Evolutionary conservation across 2,888 invertebrate genomes (phyloP).

Genomic region (Drosophila kuntzei): DNA sequence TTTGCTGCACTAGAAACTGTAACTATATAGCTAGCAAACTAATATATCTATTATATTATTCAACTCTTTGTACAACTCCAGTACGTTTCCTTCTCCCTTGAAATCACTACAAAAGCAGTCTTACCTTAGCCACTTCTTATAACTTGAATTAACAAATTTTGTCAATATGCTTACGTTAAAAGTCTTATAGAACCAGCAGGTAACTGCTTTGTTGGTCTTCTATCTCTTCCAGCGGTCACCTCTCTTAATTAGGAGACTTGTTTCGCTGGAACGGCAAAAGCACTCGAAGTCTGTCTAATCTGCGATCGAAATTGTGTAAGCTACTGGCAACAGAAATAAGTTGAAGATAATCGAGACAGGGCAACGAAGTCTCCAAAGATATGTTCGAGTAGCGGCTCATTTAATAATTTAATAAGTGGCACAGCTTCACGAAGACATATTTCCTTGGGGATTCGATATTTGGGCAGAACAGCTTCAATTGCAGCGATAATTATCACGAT

Average conservation of each 20-base stretch:
- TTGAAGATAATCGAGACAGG: slow-evolving; percentile 15
- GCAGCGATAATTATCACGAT: slow-evolving; percentile 75
- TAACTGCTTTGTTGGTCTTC: slow-evolving; percentile 16
- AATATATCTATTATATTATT: too few species aligned
- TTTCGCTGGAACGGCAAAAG: slow-evolving; percentile 53
- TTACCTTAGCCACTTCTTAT: not conserved
- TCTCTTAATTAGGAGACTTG: slow-evolving; percentile 69
- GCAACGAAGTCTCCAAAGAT: slow-evolving; percentile 26
- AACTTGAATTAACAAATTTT: slow-evolving; percentile 20
- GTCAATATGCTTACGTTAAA: slow-evolving; percentile 20
- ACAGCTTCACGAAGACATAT: slow-evolving; percentile 65
- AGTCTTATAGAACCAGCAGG: slow-evolving; percentile 18
- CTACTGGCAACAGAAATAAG: slow-evolving; percentile 33
- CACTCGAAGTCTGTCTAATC: slow-evolving; percentile 70
- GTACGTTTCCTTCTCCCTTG: not conserved
- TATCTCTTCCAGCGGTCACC: slow-evolving; percentile 25
- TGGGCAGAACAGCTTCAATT: slow-evolving; percentile 40
- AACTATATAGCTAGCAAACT: too few species aligned
- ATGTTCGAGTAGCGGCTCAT: slow-evolving; percentile 63
- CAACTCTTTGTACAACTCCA: too few species aligned
- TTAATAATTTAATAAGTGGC: slow-evolving; percentile 81
- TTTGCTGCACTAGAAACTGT: too few species aligned
- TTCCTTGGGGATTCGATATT: slow-evolving; percentile 36
- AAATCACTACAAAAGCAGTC: not conserved
- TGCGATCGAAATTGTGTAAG: slow-evolving; percentile 74